Conservation (phyloP, 2,888 invertebrate genomes). For the Perizoma flavofasciatum region DNA sequence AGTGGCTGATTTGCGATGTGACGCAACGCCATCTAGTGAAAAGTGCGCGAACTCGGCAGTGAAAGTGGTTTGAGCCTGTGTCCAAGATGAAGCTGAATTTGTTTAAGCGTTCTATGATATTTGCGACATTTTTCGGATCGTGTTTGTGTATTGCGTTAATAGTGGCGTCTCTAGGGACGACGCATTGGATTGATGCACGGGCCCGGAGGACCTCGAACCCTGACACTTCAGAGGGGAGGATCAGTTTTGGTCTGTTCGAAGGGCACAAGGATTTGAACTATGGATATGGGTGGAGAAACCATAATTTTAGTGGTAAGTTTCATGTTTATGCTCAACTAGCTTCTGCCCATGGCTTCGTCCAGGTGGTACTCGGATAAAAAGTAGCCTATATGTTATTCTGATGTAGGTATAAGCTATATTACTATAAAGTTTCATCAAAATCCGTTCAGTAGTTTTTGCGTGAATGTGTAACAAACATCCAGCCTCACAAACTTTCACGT, state of each 20-base stretch:
- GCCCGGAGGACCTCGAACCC: conserved; percentile 88
- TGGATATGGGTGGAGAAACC: conserved; percentile 91
- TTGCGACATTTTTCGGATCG: conserved; percentile 91
- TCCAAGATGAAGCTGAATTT: conserved; percentile 85
- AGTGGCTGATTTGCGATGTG: conserved; percentile 58
- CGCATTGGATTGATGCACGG: conserved; percentile 91
- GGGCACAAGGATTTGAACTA: conserved; percentile 91
- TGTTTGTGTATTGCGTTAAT: conserved; percentile 90
- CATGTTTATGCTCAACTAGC: neutral
- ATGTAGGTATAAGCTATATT: too few relatives aligned
- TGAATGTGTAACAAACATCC: too few relatives aligned
- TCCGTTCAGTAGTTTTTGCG: too few relatives aligned
- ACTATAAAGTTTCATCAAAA: too few relatives aligned
- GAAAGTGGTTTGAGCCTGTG: conserved; percentile 54
- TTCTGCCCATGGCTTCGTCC: too few relatives aligned
- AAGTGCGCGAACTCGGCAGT: conserved; percentile 53
- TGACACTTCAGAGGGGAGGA: conserved; percentile 87
- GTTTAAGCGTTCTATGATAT: conserved; percentile 90
- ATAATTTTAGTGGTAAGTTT: conserved; percentile 89
- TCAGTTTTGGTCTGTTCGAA: conserved; percentile 94
- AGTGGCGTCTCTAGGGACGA: conserved; percentile 92
- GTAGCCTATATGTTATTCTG: too few relatives aligned
- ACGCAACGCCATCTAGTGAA: conserved; percentile 70
- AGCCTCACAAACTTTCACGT: too few relatives aligned
- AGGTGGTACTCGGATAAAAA: too few relatives aligned